Conservation (phyloP, 2,888 invertebrate genomes). For the Morpho achilles region DNA sequence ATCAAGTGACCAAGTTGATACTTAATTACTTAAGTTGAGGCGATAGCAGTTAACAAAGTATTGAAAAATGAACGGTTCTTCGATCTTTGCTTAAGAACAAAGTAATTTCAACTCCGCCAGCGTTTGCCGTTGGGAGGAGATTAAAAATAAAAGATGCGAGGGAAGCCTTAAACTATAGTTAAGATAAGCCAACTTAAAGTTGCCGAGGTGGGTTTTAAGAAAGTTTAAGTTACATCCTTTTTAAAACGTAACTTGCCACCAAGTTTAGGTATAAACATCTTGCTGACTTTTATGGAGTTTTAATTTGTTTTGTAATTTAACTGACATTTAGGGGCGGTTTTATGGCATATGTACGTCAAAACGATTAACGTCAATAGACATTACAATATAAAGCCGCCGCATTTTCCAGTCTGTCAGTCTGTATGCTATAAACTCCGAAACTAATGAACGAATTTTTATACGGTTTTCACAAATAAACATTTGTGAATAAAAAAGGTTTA, state of each 20-base stretch:
- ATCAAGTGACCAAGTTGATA: conserved; percentile 31
- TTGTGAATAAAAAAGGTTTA: no score
- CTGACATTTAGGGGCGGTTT: conserved; percentile 5
- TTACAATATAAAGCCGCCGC: no score
- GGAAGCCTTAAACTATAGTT: conserved; percentile 62
- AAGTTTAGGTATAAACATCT: conserved; percentile 26
- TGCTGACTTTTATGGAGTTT: conserved; percentile 25
- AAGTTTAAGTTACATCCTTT: conserved; percentile 52
- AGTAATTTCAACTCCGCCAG: conserved; percentile 68
- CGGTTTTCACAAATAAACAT: no score
- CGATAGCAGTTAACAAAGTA: conserved; percentile 58
- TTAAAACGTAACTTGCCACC: conserved; percentile 38
- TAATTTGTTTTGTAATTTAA: conserved; percentile 24
- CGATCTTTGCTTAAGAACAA: conserved; percentile 68
- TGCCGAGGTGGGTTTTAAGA: conserved; percentile 50
- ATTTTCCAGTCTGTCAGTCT: no score
- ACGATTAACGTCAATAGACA: no score
- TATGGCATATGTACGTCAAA: not conserved
- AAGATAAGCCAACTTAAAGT: conserved; percentile 56
- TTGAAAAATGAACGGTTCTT: conserved; percentile 71
- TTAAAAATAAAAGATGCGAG: conserved; percentile 68
- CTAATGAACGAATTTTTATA: no score
- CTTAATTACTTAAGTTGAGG: conserved; percentile 59
- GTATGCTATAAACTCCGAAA: no score
- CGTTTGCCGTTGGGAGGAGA: conserved; percentile 55